phyloP scores from a whole-genome alignment of 2,888 invertebrate genomes.

The Palloptera scutellata region DNA sequence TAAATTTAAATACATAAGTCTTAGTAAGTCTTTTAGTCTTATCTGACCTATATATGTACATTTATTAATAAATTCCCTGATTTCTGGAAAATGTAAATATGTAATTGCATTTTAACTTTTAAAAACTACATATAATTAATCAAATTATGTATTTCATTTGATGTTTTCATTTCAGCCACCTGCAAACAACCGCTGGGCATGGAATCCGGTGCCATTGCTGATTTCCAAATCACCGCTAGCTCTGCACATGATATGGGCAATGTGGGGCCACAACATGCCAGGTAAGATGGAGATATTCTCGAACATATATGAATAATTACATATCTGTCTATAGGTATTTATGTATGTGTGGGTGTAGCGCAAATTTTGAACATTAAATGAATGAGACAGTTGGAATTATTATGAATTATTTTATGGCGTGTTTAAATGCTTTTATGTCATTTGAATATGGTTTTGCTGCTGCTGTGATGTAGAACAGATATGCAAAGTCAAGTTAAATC shows the following conservation, averaged over 20 bases:
- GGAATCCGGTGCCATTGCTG: conserved; percentile 80
- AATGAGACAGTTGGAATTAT: conserved; percentile 53
- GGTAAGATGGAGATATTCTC: conserved; percentile 68
- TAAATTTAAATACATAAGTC: too few species aligned
- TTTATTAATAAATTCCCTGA: too few species aligned
- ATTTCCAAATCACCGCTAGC: conserved; percentile 80
- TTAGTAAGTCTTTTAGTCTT: too few species aligned
- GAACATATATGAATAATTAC: not conserved
- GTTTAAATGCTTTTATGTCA: conserved; percentile 60
- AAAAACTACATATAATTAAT: conserved; percentile 12
- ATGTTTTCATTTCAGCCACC: conserved; percentile 67
- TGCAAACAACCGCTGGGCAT: conserved; percentile 79
- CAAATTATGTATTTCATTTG: not conserved
- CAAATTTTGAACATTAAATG: conserved; percentile 37
- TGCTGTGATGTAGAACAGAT: conserved; percentile 15
- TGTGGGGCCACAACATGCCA: conserved; percentile 83
- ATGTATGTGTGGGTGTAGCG: conserved; percentile 32
- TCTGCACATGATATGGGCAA: conserved; percentile 82
- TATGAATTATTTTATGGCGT: conserved; percentile 62
- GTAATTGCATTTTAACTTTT: too few species aligned
- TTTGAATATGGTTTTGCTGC: conserved; percentile 36
- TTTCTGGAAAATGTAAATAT: too few species aligned
- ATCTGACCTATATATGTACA: too few species aligned
- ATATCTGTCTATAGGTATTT: not conserved
- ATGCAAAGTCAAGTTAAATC: conserved; percentile 49